Evolutionary conservation across 2,113 vertebrate genomes (phyloP).

Genomic region (Rhea americana): DNA sequence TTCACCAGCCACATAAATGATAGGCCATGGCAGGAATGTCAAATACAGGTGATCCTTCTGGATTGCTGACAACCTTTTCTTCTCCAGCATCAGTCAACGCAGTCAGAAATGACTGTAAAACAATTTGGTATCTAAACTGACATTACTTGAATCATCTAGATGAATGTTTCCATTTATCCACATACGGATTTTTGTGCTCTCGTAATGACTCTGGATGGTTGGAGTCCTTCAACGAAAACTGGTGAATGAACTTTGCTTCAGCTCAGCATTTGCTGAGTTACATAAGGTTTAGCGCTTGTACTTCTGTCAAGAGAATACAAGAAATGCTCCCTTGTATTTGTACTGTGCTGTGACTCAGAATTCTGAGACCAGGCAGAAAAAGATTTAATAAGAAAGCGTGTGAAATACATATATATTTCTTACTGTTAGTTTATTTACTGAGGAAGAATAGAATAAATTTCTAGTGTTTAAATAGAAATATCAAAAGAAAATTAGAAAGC

Average conservation of each 20-base stretch:
- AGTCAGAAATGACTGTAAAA: background rate
- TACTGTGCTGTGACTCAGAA: background rate
- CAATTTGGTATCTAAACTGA: background rate
- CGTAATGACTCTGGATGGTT: background rate
- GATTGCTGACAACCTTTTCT: background rate
- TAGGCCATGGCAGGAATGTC: background rate
- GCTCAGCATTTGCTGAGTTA: background rate
- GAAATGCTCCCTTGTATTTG: background rate
- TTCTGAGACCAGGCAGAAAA: background rate
- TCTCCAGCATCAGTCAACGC: background rate
- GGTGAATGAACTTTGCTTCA: background rate
- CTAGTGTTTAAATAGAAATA: background rate
- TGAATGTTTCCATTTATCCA: background rate
- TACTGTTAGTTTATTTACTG: background rate
- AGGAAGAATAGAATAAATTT: background rate
- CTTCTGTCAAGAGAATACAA: background rate
- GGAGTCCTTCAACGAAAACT: background rate
- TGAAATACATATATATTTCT: background rate
- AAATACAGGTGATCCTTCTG: background rate
- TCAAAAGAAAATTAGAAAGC: background rate
- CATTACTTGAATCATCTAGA: background rate
- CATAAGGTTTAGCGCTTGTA: background rate
- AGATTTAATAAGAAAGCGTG: background rate
- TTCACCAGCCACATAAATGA: background rate
- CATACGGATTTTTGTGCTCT: background rate